Percentiles rank a stretch among this genome's conserved stretches.
Evolutionary conservation across 1,140 invertebrate species (phyloP).

Genomic region (Magallana angulata): DNA sequence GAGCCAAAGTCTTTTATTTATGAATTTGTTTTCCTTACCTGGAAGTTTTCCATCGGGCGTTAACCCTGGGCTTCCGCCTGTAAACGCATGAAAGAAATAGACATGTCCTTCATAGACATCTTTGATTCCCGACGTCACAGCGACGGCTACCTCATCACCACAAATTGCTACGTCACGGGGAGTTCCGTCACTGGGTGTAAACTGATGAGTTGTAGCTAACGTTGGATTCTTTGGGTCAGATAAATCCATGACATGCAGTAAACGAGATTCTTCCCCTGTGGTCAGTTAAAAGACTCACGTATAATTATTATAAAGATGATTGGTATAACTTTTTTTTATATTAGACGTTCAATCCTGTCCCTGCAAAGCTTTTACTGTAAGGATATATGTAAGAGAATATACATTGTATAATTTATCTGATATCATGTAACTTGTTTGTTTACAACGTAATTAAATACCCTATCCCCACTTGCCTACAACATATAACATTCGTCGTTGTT

Average conservation of each 20-base stretch:
- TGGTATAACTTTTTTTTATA: no score
- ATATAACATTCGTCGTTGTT: conserved; percentile 45
- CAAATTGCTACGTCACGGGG: conserved; percentile 54
- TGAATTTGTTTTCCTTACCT: neutral
- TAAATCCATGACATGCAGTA: conserved; percentile 51
- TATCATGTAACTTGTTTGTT: no score
- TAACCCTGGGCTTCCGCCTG: conserved; percentile 3
- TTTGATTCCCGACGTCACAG: conserved; percentile 45
- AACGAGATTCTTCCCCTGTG: conserved; percentile 43
- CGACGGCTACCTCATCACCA: conserved; percentile 51
- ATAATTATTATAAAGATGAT: no score
- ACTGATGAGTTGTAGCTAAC: conserved; percentile 29
- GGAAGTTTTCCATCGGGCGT: conserved; percentile 35
- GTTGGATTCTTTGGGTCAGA: conserved; percentile 39
- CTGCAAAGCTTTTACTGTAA: no score
- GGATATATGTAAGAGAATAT: no score
- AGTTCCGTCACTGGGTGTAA: conserved; percentile 40
- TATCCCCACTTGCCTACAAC: conserved; percentile 46
- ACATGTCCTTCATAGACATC: conserved; percentile 56
- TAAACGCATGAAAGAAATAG: conserved; percentile 50
- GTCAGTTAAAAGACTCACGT: no score
- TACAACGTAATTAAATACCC: no score
- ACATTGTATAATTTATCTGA: no score
- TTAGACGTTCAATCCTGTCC: no score
- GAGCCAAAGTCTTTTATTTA: no score